A percentile compares a stretch with the other conserved stretches of the same genome.
These are phyloP conservation scores for Philotrypesis tridentata DNA, from an alignment of 1,140 invertebrate species.

Conservation along the genomic window DNA sequence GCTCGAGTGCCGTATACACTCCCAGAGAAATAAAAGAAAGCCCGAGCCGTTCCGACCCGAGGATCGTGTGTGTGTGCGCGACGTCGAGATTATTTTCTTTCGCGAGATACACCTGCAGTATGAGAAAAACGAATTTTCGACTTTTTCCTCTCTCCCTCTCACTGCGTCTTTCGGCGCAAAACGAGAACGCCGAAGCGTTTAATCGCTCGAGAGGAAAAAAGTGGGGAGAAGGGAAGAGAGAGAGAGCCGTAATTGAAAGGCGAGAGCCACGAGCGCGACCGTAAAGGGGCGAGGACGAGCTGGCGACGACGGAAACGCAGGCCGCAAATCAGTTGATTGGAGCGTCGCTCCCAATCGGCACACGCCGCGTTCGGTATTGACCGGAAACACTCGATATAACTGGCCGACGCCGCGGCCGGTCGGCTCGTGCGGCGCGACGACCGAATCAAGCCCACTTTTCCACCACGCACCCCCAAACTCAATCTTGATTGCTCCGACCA, in stretches of 20 bases:
- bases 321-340: conserved; percentile 49
- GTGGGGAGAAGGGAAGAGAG: not conserved
- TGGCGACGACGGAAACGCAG: not conserved
- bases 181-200: not conserved
- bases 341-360: conserved; percentile 36
- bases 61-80: no score
- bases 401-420: not conserved
- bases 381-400: conserved; percentile 38
- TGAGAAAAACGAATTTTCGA: not conserved
- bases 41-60: not conserved
- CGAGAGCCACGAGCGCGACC: not conserved
- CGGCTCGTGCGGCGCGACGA: not conserved
- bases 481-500: conserved; percentile 31
- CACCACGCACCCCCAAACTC: conserved; percentile 11
- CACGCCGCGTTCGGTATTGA: conserved; percentile 28
- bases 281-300: not conserved
- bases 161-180: not conserved
- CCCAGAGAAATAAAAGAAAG: not conserved
- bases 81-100: not conserved
- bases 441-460: conserved; percentile 44
- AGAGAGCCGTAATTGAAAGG: not conserved
- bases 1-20: not conserved
- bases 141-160: not conserved
- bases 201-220: not conserved
- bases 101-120: not conserved